A percentile compares a stretch with the other conserved stretches of the same genome.
These are phyloP conservation scores for Ceratosolen solmsi DNA, from an alignment of 1,140 invertebrate species.

Conservation along the genomic window DNA sequence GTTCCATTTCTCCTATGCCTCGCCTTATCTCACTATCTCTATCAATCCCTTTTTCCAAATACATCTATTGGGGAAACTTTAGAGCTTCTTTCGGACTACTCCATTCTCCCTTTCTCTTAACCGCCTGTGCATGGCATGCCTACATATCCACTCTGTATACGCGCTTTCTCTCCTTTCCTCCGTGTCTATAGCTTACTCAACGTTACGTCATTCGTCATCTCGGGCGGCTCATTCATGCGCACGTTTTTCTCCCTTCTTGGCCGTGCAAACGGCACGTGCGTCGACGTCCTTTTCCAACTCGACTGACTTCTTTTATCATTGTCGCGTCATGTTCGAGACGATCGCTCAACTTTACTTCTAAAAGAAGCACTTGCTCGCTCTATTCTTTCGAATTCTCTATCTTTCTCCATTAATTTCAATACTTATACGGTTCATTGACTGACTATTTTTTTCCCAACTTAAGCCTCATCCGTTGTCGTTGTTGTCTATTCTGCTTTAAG, in stretches of 20 bases:
- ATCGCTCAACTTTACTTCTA: conserved; percentile 18
- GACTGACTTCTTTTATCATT: conserved; percentile 32
- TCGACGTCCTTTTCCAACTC: neutral
- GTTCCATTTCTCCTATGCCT: no score
- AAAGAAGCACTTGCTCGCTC: neutral
- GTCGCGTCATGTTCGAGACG: conserved; percentile 15
- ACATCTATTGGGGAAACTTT: no score
- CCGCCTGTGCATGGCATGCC: neutral
- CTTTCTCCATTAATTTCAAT: neutral
- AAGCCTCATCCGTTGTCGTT: neutral
- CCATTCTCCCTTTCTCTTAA: neutral
- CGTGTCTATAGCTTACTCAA: no score
- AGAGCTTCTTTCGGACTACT: conserved; percentile 12
- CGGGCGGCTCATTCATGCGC: neutral
- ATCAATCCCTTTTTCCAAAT: no score
- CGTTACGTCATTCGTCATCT: conserved; percentile 28
- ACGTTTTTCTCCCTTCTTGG: conserved; percentile 17
- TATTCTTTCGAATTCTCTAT: neutral
- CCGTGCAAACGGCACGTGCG: neutral
- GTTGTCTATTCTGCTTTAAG: neutral
- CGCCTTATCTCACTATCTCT: no score
- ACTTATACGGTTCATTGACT: neutral
- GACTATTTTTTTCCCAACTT: neutral
- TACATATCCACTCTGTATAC: neutral
- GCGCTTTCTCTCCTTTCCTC: neutral